phyloP scores from a whole-genome alignment of 1,140 invertebrate species.

The Macrotrachela quadricornifera region DNA sequence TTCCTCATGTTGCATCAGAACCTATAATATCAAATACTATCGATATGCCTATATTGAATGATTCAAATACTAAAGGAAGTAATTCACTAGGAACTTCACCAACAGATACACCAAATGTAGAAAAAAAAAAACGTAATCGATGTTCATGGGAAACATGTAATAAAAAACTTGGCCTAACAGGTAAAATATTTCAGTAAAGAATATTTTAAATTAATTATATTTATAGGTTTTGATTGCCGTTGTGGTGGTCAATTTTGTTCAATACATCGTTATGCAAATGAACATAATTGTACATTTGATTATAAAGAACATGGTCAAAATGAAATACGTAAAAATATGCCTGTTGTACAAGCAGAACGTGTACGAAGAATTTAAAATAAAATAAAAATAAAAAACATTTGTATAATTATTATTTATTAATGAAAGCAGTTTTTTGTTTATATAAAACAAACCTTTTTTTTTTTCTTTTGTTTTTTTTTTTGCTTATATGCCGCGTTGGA shows the following conservation, averaged over 20 bases:
- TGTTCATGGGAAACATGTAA: background rate
- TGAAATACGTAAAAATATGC: background rate
- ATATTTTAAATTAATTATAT: background rate
- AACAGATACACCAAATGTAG: too few relatives aligned
- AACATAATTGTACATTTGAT: background rate
- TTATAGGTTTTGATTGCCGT: background rate
- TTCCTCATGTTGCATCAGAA: too few relatives aligned
- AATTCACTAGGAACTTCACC: too few relatives aligned
- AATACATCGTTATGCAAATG: background rate
- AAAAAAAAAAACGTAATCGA: background rate
- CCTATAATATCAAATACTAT: too few relatives aligned
- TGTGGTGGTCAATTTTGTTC: background rate
- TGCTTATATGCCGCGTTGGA: too few relatives aligned
- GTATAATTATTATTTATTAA: too few relatives aligned
- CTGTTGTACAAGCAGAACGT: background rate
- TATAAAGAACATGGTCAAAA: background rate
- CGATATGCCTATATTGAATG: too few relatives aligned
- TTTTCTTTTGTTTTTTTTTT: too few relatives aligned
- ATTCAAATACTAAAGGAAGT: too few relatives aligned
- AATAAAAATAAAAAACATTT: too few relatives aligned
- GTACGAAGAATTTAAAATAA: background rate
- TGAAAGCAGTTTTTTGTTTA: too few relatives aligned
- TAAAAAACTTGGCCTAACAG: background rate
- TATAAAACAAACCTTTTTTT: too few relatives aligned
- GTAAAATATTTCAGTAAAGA: background rate